phyloP scores from a whole-genome alignment of 2,797 vertebrate species.

The Astyanax mexicanus region DNA sequence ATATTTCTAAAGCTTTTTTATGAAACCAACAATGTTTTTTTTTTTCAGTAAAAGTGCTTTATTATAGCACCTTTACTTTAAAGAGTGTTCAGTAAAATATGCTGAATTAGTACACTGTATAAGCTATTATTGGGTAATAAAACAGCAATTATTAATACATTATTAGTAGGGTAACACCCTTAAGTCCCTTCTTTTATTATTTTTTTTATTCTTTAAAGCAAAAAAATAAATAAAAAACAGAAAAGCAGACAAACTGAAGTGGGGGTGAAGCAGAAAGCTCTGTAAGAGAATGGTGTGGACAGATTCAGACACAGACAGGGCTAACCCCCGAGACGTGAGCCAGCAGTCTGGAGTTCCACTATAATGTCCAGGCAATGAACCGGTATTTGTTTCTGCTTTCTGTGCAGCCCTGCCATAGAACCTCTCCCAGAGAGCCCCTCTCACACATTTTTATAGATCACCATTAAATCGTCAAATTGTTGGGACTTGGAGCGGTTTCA shows the following conservation, averaged over 20 bases:
- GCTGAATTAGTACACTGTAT: too few relatives aligned
- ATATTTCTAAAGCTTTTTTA: too few relatives aligned
- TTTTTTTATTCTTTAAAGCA: neutral
- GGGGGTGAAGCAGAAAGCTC: neutral
- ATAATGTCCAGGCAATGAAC: constrained; percentile 42
- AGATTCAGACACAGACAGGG: constrained; percentile 41
- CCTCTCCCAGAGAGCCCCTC: constrained; percentile 56
- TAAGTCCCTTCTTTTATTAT: too few relatives aligned
- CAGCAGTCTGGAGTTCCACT: constrained; percentile 41
- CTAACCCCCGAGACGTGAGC: constrained; percentile 30
- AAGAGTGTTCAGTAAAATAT: too few relatives aligned
- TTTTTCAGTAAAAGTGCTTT: too few relatives aligned
- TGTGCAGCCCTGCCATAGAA: constrained; percentile 42
- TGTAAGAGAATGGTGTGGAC: constrained; percentile 9
- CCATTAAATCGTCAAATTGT: constrained; percentile 71
- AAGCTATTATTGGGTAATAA: too few relatives aligned
- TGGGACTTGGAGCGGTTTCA: constrained; percentile 64
- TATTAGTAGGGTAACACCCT: too few relatives aligned
- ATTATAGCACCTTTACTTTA: too few relatives aligned
- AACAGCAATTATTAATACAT: too few relatives aligned
- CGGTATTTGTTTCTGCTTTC: constrained; percentile 32
- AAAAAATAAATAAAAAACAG: neutral
- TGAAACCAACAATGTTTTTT: too few relatives aligned
- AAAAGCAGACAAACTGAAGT: constrained; percentile 8
- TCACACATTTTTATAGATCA: constrained; percentile 66